Base-by-base conservation (phyloP, 2,888 invertebrate species). In the Drosophila rellima region DNA sequence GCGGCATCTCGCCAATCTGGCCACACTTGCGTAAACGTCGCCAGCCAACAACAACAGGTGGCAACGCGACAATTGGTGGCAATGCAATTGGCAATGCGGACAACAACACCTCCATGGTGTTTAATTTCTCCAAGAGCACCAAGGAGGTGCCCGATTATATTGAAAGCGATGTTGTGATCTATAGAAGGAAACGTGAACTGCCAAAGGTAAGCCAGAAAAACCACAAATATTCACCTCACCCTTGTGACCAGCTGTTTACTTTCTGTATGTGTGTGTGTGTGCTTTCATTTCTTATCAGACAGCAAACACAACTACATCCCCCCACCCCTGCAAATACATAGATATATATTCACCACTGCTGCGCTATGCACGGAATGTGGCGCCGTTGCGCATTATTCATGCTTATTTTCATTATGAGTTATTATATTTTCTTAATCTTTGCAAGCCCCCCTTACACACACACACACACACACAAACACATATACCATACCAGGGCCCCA, bases 71-170 rank as follows among this genome's bases (percentile, higher is more conserved):
- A 10, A 39, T 29, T 17, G 54, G 56, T 23, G 42, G 15, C n/a
- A 40, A 37, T 69, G 74, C 39, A 74, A 92, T 8, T 17, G 35
- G 55, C 61, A 69, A 65, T 42, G 57, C 75, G 69, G 93, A 94
- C 78, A 93, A 94, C 90, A 95, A 95, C 82, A 95, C 96, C 80
- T 94, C 95, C 31, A 95, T 97, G 93, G 96, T 97, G 77, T 97
- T 97, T 93, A 97, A 97, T 94, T 98, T 97, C 93, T 96, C 96
- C 79, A 85, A 85, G 52, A 94, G 95, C 93, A 95, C 96, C 90
- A 96, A 96, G 93, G 96, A 96, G 90, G 96, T 97, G 89, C 97
- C 97, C 54, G 97, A 97, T 94, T 97, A 98, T 93, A 96, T 98
- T 90, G 97, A 97, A 92, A 97, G 97, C 93, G 97, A 97, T 93